phyloP scores from a whole-genome alignment of 2,888 invertebrate genomes.

The Crocallis elinguaria region DNA sequence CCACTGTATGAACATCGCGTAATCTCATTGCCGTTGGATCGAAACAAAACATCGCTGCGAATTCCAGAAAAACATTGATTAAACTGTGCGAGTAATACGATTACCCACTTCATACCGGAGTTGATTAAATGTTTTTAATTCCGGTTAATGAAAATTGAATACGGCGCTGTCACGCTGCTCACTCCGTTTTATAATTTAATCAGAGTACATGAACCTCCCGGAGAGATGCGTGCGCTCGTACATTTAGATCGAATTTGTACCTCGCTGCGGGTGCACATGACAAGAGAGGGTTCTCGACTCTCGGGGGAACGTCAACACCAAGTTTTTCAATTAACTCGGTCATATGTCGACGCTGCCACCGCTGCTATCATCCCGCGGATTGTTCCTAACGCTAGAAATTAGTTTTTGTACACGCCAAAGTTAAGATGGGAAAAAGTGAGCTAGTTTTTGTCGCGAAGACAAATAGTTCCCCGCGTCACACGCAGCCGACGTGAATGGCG shows the following conservation, averaged over 20 bases:
- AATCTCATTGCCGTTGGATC: background rate
- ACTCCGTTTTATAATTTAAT: slow-evolving; percentile 21
- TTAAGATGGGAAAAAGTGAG: slow-evolving; percentile 45
- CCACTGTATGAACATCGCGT: background rate
- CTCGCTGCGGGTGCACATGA: background rate
- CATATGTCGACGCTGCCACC: slow-evolving; percentile 10
- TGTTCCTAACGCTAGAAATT: slow-evolving; percentile 38
- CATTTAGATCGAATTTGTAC: too few species aligned
- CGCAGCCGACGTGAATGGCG: slow-evolving; percentile 39
- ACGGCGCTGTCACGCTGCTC: slow-evolving; percentile 9
- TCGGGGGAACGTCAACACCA: slow-evolving; percentile 17
- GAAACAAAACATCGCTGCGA: slow-evolving; percentile 5
- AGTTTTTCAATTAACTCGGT: slow-evolving; percentile 47
- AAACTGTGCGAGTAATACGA: slow-evolving; percentile 21
- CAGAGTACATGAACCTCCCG: slow-evolving; percentile 11
- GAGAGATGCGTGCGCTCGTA: background rate
- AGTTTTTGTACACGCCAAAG: slow-evolving; percentile 42
- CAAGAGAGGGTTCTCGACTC: background rate
- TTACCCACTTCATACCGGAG: slow-evolving; percentile 21
- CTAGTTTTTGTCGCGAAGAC: slow-evolving; percentile 53
- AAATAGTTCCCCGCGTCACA: slow-evolving; percentile 50
- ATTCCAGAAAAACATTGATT: slow-evolving; percentile 26
- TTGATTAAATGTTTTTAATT: slow-evolving; percentile 35
- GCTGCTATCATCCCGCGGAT: slow-evolving; percentile 10
- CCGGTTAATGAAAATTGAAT: slow-evolving; percentile 22